Conservation (phyloP, 2,113 vertebrate species). For the Lanius collurio region DNA sequence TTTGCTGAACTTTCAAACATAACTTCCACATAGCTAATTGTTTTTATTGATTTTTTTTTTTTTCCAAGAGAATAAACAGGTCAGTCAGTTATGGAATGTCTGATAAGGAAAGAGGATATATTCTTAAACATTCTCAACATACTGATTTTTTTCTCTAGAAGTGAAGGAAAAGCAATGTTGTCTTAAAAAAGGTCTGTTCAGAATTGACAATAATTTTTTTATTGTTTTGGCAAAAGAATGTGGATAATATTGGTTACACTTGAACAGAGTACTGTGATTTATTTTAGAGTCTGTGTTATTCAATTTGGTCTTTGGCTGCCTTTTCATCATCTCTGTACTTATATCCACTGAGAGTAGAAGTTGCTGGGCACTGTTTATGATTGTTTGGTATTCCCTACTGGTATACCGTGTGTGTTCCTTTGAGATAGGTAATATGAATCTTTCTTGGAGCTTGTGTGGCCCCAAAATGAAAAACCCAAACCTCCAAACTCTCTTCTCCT, state of each 20-base stretch:
- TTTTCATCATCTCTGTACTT: slow-evolving; percentile 16
- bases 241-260: slow-evolving; percentile 1
- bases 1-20: not conserved
- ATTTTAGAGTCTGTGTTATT: slow-evolving; percentile 25
- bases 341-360: not conserved
- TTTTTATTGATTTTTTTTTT: not conserved
- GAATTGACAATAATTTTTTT: not conserved
- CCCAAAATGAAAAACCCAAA: not conserved
- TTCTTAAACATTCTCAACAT: not conserved
- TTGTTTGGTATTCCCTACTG: slow-evolving; percentile 16
- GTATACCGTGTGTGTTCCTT: not conserved
- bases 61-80: not conserved
- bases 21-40: slow-evolving; percentile 6
- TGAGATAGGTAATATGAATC: slow-evolving; percentile 13
- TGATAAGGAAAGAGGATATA: not conserved
- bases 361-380: not conserved
- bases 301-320: slow-evolving; percentile 3
- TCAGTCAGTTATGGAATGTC: not conserved
- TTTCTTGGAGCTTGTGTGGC: not conserved
- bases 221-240: not conserved
- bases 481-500: not conserved
- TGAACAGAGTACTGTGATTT: not conserved
- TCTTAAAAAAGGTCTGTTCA: not conserved
- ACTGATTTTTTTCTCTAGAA: not conserved
- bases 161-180: not conserved